Evolutionary conservation across 2,797 vertebrate species (phyloP).

Genomic region (Chrosomus eos): DNA sequence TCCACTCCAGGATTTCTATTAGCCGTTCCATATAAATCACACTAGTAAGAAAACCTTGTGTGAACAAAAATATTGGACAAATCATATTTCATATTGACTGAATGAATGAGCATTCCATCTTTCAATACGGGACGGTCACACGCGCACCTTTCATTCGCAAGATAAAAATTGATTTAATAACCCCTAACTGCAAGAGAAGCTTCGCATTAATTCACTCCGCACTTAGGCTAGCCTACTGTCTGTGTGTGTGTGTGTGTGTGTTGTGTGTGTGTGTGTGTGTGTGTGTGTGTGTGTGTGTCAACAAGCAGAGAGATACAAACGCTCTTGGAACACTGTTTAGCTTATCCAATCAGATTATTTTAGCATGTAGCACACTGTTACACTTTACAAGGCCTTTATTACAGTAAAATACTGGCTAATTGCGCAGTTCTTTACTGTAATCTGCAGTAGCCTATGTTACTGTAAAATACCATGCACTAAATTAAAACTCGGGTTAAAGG

Average conservation of each 20-base stretch:
- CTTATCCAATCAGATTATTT: not conserved
- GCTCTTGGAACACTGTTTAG: not conserved
- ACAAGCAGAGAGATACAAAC: not conserved
- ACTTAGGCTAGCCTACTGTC: no score
- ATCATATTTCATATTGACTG: not conserved
- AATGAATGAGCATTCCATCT: not conserved
- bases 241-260: no score
- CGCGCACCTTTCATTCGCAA: not conserved
- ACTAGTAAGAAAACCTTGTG: not conserved
- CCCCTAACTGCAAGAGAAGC: not conserved
- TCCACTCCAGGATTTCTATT: not conserved
- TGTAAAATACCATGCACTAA: no score
- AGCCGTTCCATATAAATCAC: not conserved
- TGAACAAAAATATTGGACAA: not conserved
- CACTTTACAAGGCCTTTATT: no score
- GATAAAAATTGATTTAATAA: not conserved
- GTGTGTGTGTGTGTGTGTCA: not conserved
- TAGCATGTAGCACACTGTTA: not conserved
- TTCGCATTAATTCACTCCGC: not conserved
- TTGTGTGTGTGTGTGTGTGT: no score
- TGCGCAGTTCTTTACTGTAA: no score
- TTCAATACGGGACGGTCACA: not conserved
- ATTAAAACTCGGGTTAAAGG: no score
- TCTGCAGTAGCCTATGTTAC: no score
- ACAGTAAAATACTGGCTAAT: no score